phyloP scores from a whole-genome alignment of 1,140 invertebrate genomes.

The Scaptomyza hsui region DNA sequence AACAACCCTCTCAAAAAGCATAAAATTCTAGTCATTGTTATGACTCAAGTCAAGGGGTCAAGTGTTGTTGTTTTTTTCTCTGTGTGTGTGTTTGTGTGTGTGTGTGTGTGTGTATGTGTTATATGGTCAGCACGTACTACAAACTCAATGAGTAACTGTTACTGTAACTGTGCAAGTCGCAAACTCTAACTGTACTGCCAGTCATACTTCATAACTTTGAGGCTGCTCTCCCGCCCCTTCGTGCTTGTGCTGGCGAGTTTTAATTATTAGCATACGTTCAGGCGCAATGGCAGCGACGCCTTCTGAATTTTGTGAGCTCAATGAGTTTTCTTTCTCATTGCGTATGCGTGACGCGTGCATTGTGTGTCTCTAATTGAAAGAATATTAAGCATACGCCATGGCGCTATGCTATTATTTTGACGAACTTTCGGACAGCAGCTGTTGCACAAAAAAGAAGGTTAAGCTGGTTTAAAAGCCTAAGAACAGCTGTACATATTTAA shows the following conservation, averaged over 20 bases:
- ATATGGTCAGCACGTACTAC: conserved; percentile 57
- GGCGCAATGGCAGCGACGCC: conserved; percentile 12
- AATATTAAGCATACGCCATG: conserved; percentile 57
- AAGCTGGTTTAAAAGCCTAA: background rate
- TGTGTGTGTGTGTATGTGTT: conserved; percentile 18
- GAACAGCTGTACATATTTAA: conserved; percentile 21
- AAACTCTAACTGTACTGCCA: conserved; percentile 37
- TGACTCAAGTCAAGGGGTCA: conserved; percentile 26
- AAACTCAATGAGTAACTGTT: conserved; percentile 15
- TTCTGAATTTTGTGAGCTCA: conserved; percentile 69
- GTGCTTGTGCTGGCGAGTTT: conserved; percentile 50
- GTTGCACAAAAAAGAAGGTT: conserved; percentile 24
- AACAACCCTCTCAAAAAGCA: conserved; percentile 9
- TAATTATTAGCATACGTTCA: conserved; percentile 72
- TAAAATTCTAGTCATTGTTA: conserved; percentile 40
- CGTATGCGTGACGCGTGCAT: conserved; percentile 66
- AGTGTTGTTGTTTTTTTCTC: too few species aligned
- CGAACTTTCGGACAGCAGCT: conserved; percentile 47
- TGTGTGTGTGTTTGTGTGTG: conserved; percentile 21
- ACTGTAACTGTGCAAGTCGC: conserved; percentile 11
- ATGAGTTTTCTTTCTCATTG: conserved; percentile 51
- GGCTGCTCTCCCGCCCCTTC: background rate
- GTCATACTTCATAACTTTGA: conserved; percentile 70
- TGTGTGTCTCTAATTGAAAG: conserved; percentile 72
- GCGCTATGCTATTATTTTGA: conserved; percentile 52